phyloP scores from a whole-genome alignment of 2,888 invertebrate genomes.

The Agriopis aurantiaria region DNA sequence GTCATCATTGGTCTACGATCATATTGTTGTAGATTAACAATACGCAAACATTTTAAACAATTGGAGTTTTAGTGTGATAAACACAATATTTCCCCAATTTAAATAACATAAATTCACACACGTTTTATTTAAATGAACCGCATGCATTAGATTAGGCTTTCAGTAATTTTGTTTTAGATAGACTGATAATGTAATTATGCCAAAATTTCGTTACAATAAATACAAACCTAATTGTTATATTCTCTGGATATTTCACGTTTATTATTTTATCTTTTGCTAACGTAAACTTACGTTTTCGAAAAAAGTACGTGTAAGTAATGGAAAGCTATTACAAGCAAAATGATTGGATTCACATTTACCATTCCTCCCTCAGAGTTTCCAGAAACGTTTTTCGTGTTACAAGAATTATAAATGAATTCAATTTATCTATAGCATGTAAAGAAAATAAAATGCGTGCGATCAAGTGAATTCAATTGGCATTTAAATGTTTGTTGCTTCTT shows the following conservation, averaged over 20 bases:
- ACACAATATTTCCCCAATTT: not conserved
- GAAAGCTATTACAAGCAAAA: constrained; percentile 14
- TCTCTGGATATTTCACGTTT: not conserved
- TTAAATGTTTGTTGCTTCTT: constrained; percentile 8
- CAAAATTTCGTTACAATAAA: not conserved
- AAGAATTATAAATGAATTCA: constrained; percentile 16
- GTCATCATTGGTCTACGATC: not conserved
- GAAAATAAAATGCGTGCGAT: constrained; percentile 16
- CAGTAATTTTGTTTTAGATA: too few relatives aligned
- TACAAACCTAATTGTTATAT: not conserved
- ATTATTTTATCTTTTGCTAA: not conserved
- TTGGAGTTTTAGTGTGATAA: not conserved
- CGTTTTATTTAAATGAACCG: not conserved
- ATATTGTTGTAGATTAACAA: not conserved
- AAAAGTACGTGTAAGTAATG: constrained; percentile 6
- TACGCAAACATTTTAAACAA: too few relatives aligned
- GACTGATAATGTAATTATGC: not conserved
- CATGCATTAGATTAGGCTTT: too few relatives aligned
- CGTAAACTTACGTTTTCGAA: constrained; percentile 2
- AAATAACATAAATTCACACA: not conserved
- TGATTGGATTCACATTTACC: constrained; percentile 24
- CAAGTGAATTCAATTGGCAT: constrained; percentile 4
- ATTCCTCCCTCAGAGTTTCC: constrained; percentile 9
- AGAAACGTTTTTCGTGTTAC: constrained; percentile 19
- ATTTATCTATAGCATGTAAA: constrained; percentile 11